These are phyloP conservation scores for Neodiprion lecontei DNA, from an alignment of 1,140 invertebrate genomes.

Conservation along the genomic window DNA sequence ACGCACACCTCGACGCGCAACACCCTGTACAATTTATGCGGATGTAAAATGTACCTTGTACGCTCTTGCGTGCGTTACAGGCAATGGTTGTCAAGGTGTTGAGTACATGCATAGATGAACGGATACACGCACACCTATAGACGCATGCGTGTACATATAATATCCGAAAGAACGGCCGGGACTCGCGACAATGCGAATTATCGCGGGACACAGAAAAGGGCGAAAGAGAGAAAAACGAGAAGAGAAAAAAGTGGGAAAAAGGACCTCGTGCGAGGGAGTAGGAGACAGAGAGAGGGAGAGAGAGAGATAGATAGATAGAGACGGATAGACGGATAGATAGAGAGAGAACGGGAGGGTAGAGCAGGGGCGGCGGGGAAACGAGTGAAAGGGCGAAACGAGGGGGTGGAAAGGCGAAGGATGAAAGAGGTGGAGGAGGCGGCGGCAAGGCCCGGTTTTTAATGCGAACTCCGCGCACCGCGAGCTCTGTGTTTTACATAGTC, in stretches of 20 bases:
- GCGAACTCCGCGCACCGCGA: constrained; percentile 37
- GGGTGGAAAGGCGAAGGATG: not conserved
- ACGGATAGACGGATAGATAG: not conserved
- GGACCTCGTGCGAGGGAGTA: too few relatives aligned
- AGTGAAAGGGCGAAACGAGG: not conserved
- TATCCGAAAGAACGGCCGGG: constrained; percentile 8
- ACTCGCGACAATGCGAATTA: constrained; percentile 37
- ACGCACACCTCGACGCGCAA: too few relatives aligned
- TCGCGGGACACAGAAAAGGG: constrained; percentile 25
- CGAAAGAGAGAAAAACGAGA: constrained; percentile 22
- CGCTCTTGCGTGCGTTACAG: too few relatives aligned
- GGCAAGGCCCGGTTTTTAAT: constrained; percentile 39
- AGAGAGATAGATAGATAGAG: not conserved
- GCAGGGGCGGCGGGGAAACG: not conserved
- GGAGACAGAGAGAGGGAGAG: not conserved
- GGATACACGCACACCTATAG: too few relatives aligned
- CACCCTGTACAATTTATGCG: too few relatives aligned
- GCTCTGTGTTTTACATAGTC: constrained; percentile 51
- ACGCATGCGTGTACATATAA: too few relatives aligned
- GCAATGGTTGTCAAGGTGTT: too few relatives aligned
- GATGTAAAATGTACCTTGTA: too few relatives aligned
- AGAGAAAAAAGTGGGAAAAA: not conserved
- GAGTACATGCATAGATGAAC: too few relatives aligned
- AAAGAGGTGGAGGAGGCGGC: constrained; percentile 6
- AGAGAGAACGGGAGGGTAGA: not conserved